phyloP scores from a whole-genome alignment of 2,113 vertebrate species.

The Peromyscus californicus region DNA sequence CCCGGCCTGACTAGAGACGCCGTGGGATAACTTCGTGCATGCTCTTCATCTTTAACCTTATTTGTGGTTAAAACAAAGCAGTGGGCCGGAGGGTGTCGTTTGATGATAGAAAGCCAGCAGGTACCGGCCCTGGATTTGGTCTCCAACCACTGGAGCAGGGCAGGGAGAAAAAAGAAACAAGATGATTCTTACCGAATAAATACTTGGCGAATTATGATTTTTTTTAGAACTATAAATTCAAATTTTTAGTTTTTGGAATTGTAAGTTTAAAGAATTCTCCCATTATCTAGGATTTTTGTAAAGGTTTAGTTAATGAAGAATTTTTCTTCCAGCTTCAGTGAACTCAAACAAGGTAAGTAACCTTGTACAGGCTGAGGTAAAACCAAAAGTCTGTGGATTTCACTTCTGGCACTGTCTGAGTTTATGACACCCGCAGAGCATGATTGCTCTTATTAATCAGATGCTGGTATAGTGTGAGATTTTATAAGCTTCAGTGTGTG shows the following conservation, averaged over 20 bases:
- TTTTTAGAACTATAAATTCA: neutral
- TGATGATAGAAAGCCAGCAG: neutral
- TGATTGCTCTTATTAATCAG: neutral
- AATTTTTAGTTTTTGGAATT: neutral
- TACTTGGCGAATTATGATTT: neutral
- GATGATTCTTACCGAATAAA: neutral
- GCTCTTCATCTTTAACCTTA: neutral
- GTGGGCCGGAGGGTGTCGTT: neutral
- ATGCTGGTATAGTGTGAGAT: neutral
- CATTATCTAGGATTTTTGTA: neutral
- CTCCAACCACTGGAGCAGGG: too few species aligned
- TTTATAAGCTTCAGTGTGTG: neutral
- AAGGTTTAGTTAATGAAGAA: neutral
- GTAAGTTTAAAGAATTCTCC: neutral
- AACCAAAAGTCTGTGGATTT: neutral
- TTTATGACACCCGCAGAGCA: neutral
- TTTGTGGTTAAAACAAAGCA: conserved; percentile 25
- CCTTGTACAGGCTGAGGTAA: neutral
- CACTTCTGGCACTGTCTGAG: neutral
- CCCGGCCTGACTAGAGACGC: neutral
- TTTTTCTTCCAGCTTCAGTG: conserved; percentile 35
- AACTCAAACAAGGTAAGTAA: neutral
- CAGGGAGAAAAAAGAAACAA: neutral
- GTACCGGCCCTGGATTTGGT: neutral
- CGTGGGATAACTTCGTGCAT: too few species aligned